Conservation (phyloP, 2,888 invertebrate genomes). For the Acrobasis suavella region DNA sequence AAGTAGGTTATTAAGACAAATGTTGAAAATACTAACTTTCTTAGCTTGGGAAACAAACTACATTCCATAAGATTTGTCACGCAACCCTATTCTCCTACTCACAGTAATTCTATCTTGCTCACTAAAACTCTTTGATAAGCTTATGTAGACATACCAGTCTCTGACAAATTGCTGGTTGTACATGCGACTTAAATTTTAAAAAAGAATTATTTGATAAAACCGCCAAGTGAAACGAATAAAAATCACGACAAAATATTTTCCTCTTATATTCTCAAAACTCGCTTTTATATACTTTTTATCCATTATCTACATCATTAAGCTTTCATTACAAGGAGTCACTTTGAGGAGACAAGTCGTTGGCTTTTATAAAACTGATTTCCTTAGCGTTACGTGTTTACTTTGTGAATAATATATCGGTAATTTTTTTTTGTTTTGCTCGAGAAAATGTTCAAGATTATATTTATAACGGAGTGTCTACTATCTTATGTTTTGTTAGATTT, state of each 20-base stretch:
- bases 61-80: too few species aligned
- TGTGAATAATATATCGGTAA: neutral
- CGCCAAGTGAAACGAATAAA: neutral
- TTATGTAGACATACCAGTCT: too few species aligned
- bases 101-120: too few species aligned
- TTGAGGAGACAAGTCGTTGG: constrained; percentile 14
- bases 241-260: constrained; percentile 4
- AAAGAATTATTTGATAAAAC: too few species aligned
- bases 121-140: too few species aligned
- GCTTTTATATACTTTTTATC: constrained; percentile 5
- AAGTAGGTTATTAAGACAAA: too few species aligned
- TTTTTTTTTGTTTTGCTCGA: neutral
- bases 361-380: constrained; percentile 6
- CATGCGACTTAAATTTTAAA: too few species aligned
- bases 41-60: too few species aligned
- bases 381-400: neutral
- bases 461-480: neutral
- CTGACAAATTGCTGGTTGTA: too few species aligned
- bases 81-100: too few species aligned
- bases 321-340: constrained; percentile 8
- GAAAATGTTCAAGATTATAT: neutral
- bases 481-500: neutral
- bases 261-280: neutral
- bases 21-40: too few species aligned
- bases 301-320: constrained; percentile 17